Conservation (phyloP, 2,888 invertebrate genomes). For the Phengaris arion region DNA sequence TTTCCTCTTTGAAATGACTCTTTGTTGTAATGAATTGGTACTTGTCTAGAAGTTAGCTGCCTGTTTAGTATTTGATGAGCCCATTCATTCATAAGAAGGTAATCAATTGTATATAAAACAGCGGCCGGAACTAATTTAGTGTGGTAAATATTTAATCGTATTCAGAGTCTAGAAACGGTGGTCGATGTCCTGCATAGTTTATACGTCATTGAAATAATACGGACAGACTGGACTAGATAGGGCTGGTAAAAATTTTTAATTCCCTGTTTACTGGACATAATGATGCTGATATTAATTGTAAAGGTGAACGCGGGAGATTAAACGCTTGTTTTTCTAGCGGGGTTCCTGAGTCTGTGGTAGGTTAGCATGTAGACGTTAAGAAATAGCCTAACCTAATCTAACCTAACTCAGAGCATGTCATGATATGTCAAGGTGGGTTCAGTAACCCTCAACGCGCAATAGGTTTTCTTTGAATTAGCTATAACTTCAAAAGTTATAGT, state of each 20-base stretch:
- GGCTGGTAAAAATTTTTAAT: background rate
- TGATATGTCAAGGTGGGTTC: too few species aligned
- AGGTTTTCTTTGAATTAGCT: too few species aligned
- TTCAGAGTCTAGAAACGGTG: conserved; percentile 26
- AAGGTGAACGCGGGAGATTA: too few species aligned
- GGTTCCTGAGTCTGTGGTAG: too few species aligned
- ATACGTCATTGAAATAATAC: conserved; percentile 34
- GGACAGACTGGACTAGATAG: conserved; percentile 27
- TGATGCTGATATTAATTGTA: too few species aligned
- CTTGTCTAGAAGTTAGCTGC: conserved; percentile 8
- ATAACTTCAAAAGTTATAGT: too few species aligned
- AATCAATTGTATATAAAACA: conserved; percentile 6
- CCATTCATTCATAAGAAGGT: conserved; percentile 2
- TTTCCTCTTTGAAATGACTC: background rate
- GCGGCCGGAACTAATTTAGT: conserved; percentile 20
- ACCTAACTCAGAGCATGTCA: too few species aligned
- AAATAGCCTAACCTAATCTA: too few species aligned
- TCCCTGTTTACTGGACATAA: background rate
- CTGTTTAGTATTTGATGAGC: conserved; percentile 6
- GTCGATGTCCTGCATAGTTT: conserved; percentile 18
- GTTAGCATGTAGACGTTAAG: too few species aligned
- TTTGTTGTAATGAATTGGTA: background rate
- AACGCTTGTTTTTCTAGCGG: too few species aligned
- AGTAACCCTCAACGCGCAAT: too few species aligned
- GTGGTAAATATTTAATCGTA: conserved; percentile 22